These are phyloP conservation scores for Chalcosyrphus nemorum DNA, from an alignment of 2,888 invertebrate species.

Conservation along the genomic window DNA sequence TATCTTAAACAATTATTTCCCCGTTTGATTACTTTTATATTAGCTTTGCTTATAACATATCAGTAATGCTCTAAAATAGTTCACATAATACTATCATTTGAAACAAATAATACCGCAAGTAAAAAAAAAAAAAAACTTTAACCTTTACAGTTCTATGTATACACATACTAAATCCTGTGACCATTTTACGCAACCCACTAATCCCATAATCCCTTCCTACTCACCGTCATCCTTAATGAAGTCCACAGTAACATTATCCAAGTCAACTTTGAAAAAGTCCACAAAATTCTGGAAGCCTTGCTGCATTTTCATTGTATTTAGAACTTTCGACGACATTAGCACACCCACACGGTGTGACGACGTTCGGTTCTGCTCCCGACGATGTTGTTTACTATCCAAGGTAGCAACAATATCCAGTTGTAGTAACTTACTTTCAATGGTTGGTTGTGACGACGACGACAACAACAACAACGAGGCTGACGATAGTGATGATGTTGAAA, in stretches of 20 bases:
- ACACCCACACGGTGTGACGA: constrained; percentile 76
- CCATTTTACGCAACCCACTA: background rate
- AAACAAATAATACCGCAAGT: too few species aligned
- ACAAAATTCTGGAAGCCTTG: constrained; percentile 80
- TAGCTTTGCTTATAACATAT: too few species aligned
- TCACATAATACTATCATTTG: too few species aligned
- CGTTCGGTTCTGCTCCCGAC: constrained; percentile 40
- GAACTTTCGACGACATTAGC: constrained; percentile 78
- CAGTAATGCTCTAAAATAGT: too few species aligned
- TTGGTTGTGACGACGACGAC: constrained; percentile 12
- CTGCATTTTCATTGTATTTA: constrained; percentile 79
- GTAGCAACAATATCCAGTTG: constrained; percentile 45
- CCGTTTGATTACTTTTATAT: too few species aligned
- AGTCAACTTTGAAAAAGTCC: constrained; percentile 80
- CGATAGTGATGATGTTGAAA: constrained; percentile 45
- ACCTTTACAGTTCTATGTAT: too few species aligned
- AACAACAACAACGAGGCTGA: constrained; percentile 35
- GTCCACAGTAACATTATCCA: constrained; percentile 79
- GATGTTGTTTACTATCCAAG: constrained; percentile 39
- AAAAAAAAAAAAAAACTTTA: too few species aligned
- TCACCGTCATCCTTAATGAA: constrained; percentile 80
- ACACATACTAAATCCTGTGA: too few species aligned
- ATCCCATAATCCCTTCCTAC: constrained; percentile 67
- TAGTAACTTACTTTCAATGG: constrained; percentile 44
- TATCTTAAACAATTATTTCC: too few species aligned